Percentiles rank a stretch among this genome's conserved stretches.
These are phyloP conservation scores for Idris sp. DNA, from an alignment of 1,140 invertebrate genomes.

Conservation along the genomic window DNA sequence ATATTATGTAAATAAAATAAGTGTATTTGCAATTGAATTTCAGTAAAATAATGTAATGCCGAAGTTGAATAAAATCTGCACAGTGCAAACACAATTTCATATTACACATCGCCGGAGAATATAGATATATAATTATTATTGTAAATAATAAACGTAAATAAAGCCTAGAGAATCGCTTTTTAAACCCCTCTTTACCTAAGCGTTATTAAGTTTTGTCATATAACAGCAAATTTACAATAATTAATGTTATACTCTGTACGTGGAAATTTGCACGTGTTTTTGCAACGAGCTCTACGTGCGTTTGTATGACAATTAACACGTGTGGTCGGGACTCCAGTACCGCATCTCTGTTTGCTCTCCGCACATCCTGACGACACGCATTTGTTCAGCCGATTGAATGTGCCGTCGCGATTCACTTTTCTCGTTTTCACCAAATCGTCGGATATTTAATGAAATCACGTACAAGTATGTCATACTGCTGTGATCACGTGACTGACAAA, in stretches of 20 bases:
- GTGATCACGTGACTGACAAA: constrained; percentile 6
- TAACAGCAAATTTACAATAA: constrained; percentile 55
- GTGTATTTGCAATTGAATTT: constrained; percentile 8
- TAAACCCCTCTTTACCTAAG: constrained; percentile 23
- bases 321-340: constrained; percentile 59
- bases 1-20: background rate
- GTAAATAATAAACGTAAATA: constrained; percentile 45
- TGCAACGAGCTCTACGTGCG: constrained; percentile 59
- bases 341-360: constrained; percentile 60
- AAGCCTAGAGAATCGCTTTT: constrained; percentile 28
- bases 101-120: background rate
- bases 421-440: constrained; percentile 53
- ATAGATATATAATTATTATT: constrained; percentile 32
- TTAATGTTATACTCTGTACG: constrained; percentile 59
- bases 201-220: constrained; percentile 53
- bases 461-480: constrained; percentile 17
- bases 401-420: constrained; percentile 55
- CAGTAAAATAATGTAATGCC: too few species aligned
- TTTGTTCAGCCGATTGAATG: constrained; percentile 63
- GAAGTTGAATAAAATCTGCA: constrained; percentile 1
- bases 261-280: constrained; percentile 64
- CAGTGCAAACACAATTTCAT: constrained; percentile 7
- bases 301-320: constrained; percentile 71
- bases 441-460: constrained; percentile 56
- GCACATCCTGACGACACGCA: constrained; percentile 62